Evolutionary conservation across 2,888 invertebrate species (phyloP).

Genomic region (Nomada ruficornis): DNA sequence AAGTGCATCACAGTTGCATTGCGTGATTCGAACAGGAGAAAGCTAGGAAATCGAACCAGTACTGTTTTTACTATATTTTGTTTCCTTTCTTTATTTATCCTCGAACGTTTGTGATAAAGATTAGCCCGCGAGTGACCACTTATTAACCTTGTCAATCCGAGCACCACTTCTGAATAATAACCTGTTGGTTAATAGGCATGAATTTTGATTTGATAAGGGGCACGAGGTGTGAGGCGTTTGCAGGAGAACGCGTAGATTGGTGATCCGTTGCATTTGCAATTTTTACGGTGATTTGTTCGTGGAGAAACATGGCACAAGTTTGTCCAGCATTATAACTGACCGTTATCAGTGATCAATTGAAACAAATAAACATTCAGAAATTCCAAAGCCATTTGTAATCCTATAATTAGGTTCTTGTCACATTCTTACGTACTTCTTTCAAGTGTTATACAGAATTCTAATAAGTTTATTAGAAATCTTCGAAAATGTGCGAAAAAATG

Average conservation of each 20-base stretch:
- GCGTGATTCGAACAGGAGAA: slow-evolving; percentile 68
- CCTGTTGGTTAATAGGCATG: slow-evolving; percentile 34
- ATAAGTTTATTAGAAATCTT: too few relatives aligned
- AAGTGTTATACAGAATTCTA: too few relatives aligned
- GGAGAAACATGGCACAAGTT: neutral
- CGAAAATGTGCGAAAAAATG: too few relatives aligned
- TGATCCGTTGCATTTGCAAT: neutral
- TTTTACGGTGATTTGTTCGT: neutral
- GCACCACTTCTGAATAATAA: slow-evolving; percentile 21
- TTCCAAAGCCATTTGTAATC: too few relatives aligned
- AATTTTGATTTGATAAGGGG: slow-evolving; percentile 6
- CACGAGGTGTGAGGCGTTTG: neutral
- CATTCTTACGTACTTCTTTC: too few relatives aligned
- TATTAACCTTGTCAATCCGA: slow-evolving; percentile 62
- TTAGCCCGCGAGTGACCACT: slow-evolving; percentile 45
- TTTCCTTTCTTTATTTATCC: neutral
- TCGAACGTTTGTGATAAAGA: slow-evolving; percentile 52
- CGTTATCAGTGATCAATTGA: too few relatives aligned
- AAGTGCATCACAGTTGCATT: slow-evolving; percentile 63
- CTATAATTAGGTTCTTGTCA: too few relatives aligned
- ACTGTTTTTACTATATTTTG: slow-evolving; percentile 3
- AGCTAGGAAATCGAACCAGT: slow-evolving; percentile 66
- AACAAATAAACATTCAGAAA: too few relatives aligned
- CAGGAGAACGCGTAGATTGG: neutral
- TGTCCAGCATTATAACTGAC: too few relatives aligned